Evolutionary conservation across 2,888 invertebrate species (phyloP), one percentile per base, ranked within the genome.

Genomic region (Troglohyphantes excavatus): DNA sequence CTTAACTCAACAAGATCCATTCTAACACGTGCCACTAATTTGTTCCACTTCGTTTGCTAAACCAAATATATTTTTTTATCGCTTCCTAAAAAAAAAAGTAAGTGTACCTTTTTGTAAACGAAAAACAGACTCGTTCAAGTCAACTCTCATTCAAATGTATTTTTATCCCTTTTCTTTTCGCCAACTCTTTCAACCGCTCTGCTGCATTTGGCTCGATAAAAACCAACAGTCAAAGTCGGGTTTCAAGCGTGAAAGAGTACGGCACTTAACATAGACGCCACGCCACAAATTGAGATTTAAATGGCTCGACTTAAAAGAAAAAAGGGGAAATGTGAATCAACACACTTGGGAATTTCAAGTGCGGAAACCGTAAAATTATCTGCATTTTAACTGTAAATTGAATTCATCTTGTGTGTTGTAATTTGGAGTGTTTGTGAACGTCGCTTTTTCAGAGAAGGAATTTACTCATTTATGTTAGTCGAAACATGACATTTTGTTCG

Each of bases 111-210:
- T 63, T 59, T 61, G 39, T 43, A 76, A 27, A 61, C 23, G 70
- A 33, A 33, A 76, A 61, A 76, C 76, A 76, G 61, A 61, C 61
- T 76, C 76, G 61, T 39, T 76, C 61, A 61, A 59, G 29, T 59
- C 63, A 76, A n/a, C 76, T 61, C 59, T 61, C 63, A 76, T 76
- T 76, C 63, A 63, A 63, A 27, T 61, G 76, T 76, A 76, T 76
- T 76, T 76, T 59, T 73, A 73, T 73, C 76, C 39, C 21, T 19
- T 33, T 33, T 27, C 27, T 61, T 76, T 59, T 33, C 33, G 59
- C 9, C 65, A 73, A 73, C 73, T 27, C 53, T 73, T 73, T 53
- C 27, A 53, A 26, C 53, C 23, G 73, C 73, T 26, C 27, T 2
- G 73, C 29, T 73, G 73, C 73, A 27, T 73, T 73, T 73, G n/a